Evolutionary conservation across 1,140 invertebrate genomes (phyloP).

Genomic region (Berghia stephanieae): DNA sequence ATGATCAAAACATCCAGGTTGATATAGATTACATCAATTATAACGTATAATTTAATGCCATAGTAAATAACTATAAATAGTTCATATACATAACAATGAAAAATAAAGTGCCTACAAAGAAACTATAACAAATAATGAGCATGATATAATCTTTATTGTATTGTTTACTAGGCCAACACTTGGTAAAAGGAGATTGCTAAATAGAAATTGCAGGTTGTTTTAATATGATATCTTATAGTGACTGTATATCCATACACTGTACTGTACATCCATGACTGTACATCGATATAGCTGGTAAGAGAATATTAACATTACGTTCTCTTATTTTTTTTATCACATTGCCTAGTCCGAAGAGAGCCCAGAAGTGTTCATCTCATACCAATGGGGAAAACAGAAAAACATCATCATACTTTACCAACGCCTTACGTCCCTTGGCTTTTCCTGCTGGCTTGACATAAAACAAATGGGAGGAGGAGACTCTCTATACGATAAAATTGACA

Average conservation of each 20-base stretch:
- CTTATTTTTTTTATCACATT: conserved; percentile 12
- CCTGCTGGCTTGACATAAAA: conserved; percentile 63
- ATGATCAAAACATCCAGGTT: too few species aligned
- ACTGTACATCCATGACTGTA: too few species aligned
- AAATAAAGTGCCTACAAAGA: not conserved
- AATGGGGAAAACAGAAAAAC: conserved; percentile 63
- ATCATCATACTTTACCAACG: conserved; percentile 50
- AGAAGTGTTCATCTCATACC: conserved; percentile 62
- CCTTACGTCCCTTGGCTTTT: conserved; percentile 49
- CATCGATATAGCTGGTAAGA: not conserved
- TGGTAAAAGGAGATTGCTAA: too few species aligned
- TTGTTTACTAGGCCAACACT: too few species aligned
- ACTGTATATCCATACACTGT: too few species aligned
- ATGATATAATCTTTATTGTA: not conserved
- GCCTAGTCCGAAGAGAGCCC: conserved; percentile 35
- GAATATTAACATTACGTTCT: not conserved
- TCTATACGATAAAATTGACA: conserved; percentile 63
- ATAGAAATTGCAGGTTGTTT: not conserved
- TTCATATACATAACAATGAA: too few species aligned
- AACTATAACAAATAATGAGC: not conserved
- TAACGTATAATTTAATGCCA: too few species aligned
- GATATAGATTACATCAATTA: too few species aligned
- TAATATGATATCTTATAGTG: too few species aligned
- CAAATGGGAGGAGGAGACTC: conserved; percentile 66
- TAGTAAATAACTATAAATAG: too few species aligned